phyloP scores from a whole-genome alignment of 1,140 invertebrate species.

The Tenebrio molitor region DNA sequence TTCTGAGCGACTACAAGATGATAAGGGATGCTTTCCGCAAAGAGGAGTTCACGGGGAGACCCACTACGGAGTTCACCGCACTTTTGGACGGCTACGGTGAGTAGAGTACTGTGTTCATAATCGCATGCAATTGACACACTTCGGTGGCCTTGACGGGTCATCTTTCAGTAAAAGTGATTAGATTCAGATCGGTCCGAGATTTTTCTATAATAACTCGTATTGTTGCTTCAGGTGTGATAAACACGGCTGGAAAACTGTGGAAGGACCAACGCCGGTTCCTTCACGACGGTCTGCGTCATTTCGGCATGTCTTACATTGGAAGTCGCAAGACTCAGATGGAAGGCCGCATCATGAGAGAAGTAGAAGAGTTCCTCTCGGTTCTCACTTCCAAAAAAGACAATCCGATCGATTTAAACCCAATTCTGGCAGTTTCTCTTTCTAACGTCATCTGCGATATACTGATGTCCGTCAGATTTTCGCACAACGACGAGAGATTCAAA shows the following conservation, averaged over 20 bases:
- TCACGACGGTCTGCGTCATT: slow-evolving; percentile 87
- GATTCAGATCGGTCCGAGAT: not conserved
- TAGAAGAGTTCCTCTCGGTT: slow-evolving; percentile 78
- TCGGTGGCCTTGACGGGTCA: slow-evolving; percentile 57
- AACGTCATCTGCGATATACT: slow-evolving; percentile 94
- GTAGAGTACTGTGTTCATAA: slow-evolving; percentile 62
- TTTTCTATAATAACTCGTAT: too few relatives aligned
- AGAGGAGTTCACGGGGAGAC: slow-evolving; percentile 89
- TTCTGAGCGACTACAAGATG: slow-evolving; percentile 86
- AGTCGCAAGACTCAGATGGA: slow-evolving; percentile 87
- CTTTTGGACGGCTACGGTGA: slow-evolving; percentile 93
- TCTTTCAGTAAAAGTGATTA: slow-evolving; percentile 57
- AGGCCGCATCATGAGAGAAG: slow-evolving; percentile 87
- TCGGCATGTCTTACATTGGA: slow-evolving; percentile 90
- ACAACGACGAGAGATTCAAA: slow-evolving; percentile 81
- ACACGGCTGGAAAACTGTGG: slow-evolving; percentile 92
- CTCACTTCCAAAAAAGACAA: slow-evolving; percentile 73
- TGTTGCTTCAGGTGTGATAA: slow-evolving; percentile 95
- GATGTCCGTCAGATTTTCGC: slow-evolving; percentile 88
- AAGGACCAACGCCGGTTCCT: slow-evolving; percentile 92
- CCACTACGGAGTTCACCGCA: slow-evolving; percentile 85
- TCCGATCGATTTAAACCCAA: slow-evolving; percentile 78
- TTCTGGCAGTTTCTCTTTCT: slow-evolving; percentile 84
- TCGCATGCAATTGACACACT: slow-evolving; percentile 59
- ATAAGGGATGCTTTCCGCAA: slow-evolving; percentile 87